A percentile compares a stretch with the other conserved stretches of the same genome.
Evolutionary conservation across 1,140 invertebrate genomes (phyloP).

Genomic region (Pachypeltis micranthus): DNA sequence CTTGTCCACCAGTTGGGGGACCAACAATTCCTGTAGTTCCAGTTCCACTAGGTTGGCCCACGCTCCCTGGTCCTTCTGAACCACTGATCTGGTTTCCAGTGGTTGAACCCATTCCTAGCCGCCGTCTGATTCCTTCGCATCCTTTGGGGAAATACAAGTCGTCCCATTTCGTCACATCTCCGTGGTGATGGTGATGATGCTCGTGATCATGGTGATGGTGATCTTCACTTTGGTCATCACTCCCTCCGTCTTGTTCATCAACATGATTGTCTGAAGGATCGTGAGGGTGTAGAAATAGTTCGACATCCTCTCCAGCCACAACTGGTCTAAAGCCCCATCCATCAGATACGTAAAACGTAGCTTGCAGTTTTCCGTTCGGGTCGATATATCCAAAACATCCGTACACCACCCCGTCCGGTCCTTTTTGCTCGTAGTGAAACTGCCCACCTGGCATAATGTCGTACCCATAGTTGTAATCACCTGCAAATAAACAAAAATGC

Average conservation of each 20-base stretch:
- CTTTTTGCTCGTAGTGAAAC: slow-evolving; percentile 63
- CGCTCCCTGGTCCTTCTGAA: slow-evolving; percentile 26
- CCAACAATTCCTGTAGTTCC: slow-evolving; percentile 24
- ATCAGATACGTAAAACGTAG: slow-evolving; percentile 64
- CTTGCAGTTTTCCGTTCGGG: slow-evolving; percentile 47
- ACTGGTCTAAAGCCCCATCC: slow-evolving; percentile 62
- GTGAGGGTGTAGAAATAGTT: slow-evolving; percentile 46
- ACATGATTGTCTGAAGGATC: slow-evolving; percentile 12
- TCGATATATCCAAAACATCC: slow-evolving; percentile 67
- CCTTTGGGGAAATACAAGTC: slow-evolving; percentile 48
- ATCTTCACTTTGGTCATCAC: slow-evolving; percentile 14
- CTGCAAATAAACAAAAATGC: slow-evolving; percentile 16
- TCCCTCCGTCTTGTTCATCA: slow-evolving; percentile 13
- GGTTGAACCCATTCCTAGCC: slow-evolving; percentile 8
- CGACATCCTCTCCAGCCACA: slow-evolving; percentile 50
- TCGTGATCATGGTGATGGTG: slow-evolving; percentile 29
- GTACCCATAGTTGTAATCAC: slow-evolving; percentile 22
- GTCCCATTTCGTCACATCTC: slow-evolving; percentile 44
- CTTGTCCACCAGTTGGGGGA: slow-evolving; percentile 23
- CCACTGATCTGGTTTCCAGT: slow-evolving; percentile 20
- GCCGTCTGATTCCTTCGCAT: slow-evolving; percentile 34
- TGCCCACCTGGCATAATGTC: slow-evolving; percentile 55
- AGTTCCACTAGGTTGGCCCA: slow-evolving; percentile 24
- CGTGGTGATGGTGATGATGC: slow-evolving; percentile 39
- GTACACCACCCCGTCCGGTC: slow-evolving; percentile 59